A percentile compares a stretch with the other conserved stretches of the same genome.
phyloP scores from a whole-genome alignment of 2,113 vertebrate species.

The Hippocampus mohnikei region DNA sequence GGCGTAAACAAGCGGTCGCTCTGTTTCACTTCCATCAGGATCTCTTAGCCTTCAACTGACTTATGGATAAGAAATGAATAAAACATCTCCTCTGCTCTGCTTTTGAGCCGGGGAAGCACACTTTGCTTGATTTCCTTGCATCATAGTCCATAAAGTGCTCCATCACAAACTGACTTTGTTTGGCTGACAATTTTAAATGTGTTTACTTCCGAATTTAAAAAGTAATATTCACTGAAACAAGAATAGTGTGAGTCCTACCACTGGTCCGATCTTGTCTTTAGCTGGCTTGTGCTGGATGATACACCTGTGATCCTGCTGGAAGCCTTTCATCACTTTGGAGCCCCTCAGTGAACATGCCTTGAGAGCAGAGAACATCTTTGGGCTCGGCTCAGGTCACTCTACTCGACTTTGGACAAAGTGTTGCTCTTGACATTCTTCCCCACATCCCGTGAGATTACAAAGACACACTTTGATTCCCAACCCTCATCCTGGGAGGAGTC shows the following conservation, averaged over 20 bases:
- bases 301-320: constrained; percentile 40
- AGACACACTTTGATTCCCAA: constrained; percentile 50
- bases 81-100: constrained; percentile 52
- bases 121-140: constrained; percentile 50
- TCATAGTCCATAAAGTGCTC: constrained; percentile 38
- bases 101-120: constrained; percentile 14
- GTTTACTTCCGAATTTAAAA: not conserved
- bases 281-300: constrained; percentile 70
- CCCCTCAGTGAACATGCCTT: constrained; percentile 21
- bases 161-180: constrained; percentile 8
- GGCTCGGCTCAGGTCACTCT: constrained; percentile 12
- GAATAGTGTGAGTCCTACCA: constrained; percentile 62
- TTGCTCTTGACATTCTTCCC: constrained; percentile 23
- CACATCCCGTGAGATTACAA: constrained; percentile 51
- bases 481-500: constrained; percentile 57
- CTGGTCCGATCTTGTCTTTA: constrained; percentile 65
- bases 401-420: constrained; percentile 15
- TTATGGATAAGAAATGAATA: constrained; percentile 65
- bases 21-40: constrained; percentile 47
- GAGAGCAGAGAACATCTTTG: constrained; percentile 55
- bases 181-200: not conserved
- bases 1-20: constrained; percentile 41
- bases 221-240: not conserved
- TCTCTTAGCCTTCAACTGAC: constrained; percentile 41
- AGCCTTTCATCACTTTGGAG: constrained; percentile 15